phyloP scores from a whole-genome alignment of 92 coral and sea anemone genomes.

The Phenganax marumi region DNA sequence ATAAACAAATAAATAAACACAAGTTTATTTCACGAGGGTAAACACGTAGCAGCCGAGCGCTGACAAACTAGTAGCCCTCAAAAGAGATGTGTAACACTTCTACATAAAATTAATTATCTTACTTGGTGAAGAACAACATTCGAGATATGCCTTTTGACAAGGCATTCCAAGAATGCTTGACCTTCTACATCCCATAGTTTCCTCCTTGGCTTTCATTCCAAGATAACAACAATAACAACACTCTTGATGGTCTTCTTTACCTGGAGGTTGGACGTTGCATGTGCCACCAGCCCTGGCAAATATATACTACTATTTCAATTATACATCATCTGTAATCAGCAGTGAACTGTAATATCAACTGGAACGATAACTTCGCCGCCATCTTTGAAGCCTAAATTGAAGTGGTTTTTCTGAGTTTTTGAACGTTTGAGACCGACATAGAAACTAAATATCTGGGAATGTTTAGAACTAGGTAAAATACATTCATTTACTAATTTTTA shows the following conservation, averaged over 20 bases:
- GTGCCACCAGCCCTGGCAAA: conserved; percentile 12
- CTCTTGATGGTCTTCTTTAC: conserved; percentile 33
- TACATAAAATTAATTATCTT: not conserved
- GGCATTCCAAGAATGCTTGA: conserved; percentile 22
- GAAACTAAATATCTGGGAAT: too few relatives aligned
- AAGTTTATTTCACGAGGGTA: too few relatives aligned
- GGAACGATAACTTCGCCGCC: too few relatives aligned
- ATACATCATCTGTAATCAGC: too few relatives aligned
- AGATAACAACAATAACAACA: conserved; percentile 34
- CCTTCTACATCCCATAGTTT: not conserved
- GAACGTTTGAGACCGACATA: too few relatives aligned
- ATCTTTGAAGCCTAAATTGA: too few relatives aligned
- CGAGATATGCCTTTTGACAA: conserved; percentile 26
- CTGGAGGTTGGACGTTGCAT: not conserved
- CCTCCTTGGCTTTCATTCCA: conserved; percentile 28
- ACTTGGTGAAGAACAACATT: conserved; percentile 7
- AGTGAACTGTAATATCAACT: too few relatives aligned
- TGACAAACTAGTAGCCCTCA: not conserved
- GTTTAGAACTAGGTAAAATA: too few relatives aligned
- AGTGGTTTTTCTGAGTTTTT: too few relatives aligned
- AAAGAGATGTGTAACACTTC: not conserved
- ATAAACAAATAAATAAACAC: too few relatives aligned
- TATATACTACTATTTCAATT: not conserved
- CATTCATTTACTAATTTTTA: too few relatives aligned
- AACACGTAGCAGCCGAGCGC: not conserved